phyloP scores from a whole-genome alignment of 2,888 invertebrate species.

The Drosophila paracracens region DNA sequence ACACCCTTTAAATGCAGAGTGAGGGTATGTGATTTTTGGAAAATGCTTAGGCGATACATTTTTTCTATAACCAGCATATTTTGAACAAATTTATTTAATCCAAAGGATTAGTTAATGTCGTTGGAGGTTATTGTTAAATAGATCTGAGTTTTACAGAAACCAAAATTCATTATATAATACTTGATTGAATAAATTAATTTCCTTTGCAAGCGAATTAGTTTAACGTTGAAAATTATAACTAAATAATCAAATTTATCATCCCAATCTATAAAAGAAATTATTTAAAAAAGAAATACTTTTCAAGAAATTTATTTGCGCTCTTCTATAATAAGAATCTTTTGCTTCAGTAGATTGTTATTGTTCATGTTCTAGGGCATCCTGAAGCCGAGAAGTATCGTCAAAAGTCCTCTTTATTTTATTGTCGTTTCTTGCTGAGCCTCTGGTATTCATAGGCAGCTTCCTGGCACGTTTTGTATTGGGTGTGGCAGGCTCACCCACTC shows the following conservation, averaged over 20 bases:
- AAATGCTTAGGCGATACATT: neutral
- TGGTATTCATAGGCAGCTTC: conserved; percentile 63
- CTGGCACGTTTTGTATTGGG: conserved; percentile 68
- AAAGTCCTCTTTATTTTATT: conserved; percentile 41
- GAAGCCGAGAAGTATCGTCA: accelerated
- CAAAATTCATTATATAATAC: no score
- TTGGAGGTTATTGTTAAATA: neutral
- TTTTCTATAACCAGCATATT: neutral
- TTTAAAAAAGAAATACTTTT: neutral
- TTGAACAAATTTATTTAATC: neutral
- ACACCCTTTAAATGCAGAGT: neutral
- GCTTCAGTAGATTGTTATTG: neutral
- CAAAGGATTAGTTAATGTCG: neutral
- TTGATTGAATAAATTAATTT: neutral
- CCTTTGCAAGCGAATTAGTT: neutral
- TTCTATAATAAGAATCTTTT: neutral
- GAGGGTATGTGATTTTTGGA: neutral
- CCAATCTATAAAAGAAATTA: neutral
- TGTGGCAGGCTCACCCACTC: conserved; percentile 57
- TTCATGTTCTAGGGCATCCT: conserved; percentile 10
- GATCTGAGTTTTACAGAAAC: neutral
- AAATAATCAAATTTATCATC: neutral
- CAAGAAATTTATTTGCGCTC: neutral
- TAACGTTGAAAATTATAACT: neutral
- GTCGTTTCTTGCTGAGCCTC: conserved; percentile 55